These are phyloP conservation scores for Sylvilagus floridanus DNA, from an alignment of 2,797 vertebrate species.

Conservation along the genomic window DNA sequence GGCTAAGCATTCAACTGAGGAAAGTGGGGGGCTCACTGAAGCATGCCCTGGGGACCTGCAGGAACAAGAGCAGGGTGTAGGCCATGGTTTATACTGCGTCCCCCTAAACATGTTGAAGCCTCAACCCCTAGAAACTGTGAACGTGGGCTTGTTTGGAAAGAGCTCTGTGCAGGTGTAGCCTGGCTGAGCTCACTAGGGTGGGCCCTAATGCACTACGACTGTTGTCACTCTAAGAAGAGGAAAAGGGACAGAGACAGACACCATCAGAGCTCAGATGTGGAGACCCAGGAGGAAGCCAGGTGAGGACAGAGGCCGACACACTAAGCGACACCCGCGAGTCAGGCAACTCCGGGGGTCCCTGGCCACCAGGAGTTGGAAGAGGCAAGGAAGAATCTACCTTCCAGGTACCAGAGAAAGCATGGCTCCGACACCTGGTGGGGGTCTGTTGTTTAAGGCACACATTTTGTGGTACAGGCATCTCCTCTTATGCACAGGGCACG, in stretches of 20 bases:
- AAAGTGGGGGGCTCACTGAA: accelerated
- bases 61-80: not conserved
- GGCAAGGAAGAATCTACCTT: not conserved
- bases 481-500: not conserved
- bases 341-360: accelerated
- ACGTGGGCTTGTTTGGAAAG: not conserved
- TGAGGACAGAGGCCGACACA: not conserved
- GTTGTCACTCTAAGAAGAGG: too few species aligned
- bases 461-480: accelerated
- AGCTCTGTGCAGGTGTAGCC: not conserved
- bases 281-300: not conserved
- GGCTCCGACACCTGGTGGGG: not conserved
- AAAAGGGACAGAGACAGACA: not conserved
- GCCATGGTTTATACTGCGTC: not conserved
- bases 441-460: accelerated
- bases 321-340: accelerated
- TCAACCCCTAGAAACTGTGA: not conserved
- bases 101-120: not conserved
- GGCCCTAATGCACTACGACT: accelerated
- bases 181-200: accelerated
- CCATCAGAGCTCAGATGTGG: not conserved
- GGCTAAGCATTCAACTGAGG: not conserved
- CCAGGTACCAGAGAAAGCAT: not conserved
- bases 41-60: accelerated
- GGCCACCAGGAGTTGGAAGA: not conserved